These are phyloP conservation scores for Ruditapes philippinarum DNA, from an alignment of 1,140 invertebrate species.

Conservation along the genomic window DNA sequence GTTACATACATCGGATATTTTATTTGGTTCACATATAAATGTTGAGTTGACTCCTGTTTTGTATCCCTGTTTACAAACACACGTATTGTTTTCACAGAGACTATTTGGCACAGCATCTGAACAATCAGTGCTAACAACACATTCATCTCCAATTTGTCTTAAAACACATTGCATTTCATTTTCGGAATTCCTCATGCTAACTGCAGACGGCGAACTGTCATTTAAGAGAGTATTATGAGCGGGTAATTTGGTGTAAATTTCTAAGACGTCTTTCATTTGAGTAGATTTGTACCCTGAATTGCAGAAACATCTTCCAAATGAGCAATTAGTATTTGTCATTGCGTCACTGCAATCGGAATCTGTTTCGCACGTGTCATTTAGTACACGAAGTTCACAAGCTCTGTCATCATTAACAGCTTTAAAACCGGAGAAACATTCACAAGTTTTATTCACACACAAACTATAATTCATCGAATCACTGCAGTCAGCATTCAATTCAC, in stretches of 20 bases:
- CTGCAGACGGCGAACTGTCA: neutral
- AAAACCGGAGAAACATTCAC: conserved; percentile 66
- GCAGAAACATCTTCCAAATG: conserved; percentile 61
- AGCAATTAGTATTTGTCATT: conserved; percentile 67
- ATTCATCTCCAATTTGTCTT: conserved; percentile 65
- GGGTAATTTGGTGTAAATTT: neutral
- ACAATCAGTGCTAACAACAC: conserved; percentile 69
- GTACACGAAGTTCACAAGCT: conserved; percentile 43
- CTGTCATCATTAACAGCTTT: conserved; percentile 20
- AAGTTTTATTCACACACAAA: conserved; percentile 55
- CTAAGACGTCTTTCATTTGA: neutral
- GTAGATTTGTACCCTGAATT: conserved; percentile 53
- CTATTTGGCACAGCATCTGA: conserved; percentile 56
- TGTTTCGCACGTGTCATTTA: conserved; percentile 53
- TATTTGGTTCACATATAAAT: conserved; percentile 49
- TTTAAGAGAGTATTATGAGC: neutral
- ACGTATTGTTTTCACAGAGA: conserved; percentile 55
- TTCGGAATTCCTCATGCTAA: too few relatives aligned
- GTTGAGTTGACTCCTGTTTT: neutral
- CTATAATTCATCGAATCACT: conserved; percentile 56
- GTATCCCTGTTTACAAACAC: conserved; percentile 59
- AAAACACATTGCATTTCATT: conserved; percentile 36
- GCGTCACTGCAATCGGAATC: conserved; percentile 68
- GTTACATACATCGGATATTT: conserved; percentile 66
- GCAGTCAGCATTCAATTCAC: conserved; percentile 67